Percentiles rank a stretch among this genome's conserved stretches.
phyloP scores from a whole-genome alignment of 2,888 invertebrate genomes.

The Lasioglossum marginatum region DNA sequence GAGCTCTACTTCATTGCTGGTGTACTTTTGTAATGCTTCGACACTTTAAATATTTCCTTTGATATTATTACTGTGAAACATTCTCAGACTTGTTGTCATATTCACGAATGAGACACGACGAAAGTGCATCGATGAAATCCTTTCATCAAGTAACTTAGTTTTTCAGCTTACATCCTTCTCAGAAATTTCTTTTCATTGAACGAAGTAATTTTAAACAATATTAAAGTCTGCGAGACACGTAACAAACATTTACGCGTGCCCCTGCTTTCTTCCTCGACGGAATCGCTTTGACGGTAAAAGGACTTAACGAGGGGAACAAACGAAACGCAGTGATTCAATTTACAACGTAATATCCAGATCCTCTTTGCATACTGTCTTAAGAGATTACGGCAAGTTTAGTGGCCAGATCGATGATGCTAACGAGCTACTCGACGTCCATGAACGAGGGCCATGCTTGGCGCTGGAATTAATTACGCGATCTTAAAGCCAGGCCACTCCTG shows the following conservation, averaged over 20 bases:
- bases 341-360: slow-evolving; percentile 17
- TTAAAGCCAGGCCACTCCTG: not conserved
- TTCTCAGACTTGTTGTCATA: not conserved
- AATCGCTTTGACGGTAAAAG: not conserved
- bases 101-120: not conserved
- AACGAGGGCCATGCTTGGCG: slow-evolving; percentile 13
- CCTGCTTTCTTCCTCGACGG: not conserved
- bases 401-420: slow-evolving; percentile 63
- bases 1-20: not conserved
- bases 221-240: not conserved
- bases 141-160: not conserved
- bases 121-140: not conserved
- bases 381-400: slow-evolving; percentile 42
- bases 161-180: not conserved
- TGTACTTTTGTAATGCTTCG: not conserved
- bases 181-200: not conserved
- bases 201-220: not conserved
- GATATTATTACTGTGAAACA: not conserved
- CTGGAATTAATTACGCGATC: slow-evolving; percentile 53
- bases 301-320: not conserved
- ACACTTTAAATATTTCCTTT: not conserved
- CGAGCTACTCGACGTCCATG: slow-evolving; percentile 38
- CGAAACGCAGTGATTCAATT: slow-evolving; percentile 21
- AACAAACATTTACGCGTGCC: not conserved
- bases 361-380: slow-evolving; percentile 44